A percentile compares a stretch with the other conserved stretches of the same genome.
Evolutionary conservation across 1,140 invertebrate genomes (phyloP).

Genomic region (Seison nebaliae): DNA sequence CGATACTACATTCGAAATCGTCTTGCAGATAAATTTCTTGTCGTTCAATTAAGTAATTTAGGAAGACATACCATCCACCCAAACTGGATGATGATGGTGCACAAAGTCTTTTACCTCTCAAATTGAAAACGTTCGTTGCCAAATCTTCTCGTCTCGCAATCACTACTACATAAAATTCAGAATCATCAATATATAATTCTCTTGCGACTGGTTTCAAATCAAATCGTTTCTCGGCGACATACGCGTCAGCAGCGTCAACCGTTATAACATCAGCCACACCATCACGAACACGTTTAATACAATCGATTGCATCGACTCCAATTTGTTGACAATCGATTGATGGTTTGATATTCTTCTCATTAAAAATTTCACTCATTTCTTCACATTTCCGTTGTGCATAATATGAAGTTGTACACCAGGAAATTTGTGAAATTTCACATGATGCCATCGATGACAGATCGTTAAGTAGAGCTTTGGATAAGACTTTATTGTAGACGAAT

Average conservation of each 20-base stretch:
- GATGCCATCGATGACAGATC: too few species aligned
- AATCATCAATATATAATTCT: constrained; percentile 28
- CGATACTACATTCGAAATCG: constrained; percentile 61
- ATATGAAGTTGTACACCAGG: constrained; percentile 56
- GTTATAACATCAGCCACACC: constrained; percentile 34
- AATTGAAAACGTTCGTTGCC: constrained; percentile 23
- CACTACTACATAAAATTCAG: constrained; percentile 23
- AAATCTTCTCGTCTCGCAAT: constrained; percentile 22
- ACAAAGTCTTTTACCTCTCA: constrained; percentile 38
- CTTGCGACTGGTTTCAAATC: constrained; percentile 24
- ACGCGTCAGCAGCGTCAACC: constrained; percentile 27
- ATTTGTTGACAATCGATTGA: constrained; percentile 59
- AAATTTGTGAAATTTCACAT: too few species aligned
- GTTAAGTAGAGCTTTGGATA: too few species aligned
- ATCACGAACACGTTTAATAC: constrained; percentile 49
- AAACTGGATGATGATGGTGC: constrained; percentile 66
- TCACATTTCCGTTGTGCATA: constrained; percentile 65
- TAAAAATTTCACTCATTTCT: constrained; percentile 58
- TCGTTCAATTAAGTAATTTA: constrained; percentile 69
- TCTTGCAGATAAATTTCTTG: constrained; percentile 67
- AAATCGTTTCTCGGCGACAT: constrained; percentile 23
- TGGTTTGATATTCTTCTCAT: constrained; percentile 62
- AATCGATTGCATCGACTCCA: constrained; percentile 52
- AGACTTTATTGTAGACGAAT: too few species aligned
- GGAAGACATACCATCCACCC: constrained; percentile 74